These are phyloP conservation scores for Osmerus mordax DNA, from an alignment of 2,113 vertebrate species.

Conservation along the genomic window DNA sequence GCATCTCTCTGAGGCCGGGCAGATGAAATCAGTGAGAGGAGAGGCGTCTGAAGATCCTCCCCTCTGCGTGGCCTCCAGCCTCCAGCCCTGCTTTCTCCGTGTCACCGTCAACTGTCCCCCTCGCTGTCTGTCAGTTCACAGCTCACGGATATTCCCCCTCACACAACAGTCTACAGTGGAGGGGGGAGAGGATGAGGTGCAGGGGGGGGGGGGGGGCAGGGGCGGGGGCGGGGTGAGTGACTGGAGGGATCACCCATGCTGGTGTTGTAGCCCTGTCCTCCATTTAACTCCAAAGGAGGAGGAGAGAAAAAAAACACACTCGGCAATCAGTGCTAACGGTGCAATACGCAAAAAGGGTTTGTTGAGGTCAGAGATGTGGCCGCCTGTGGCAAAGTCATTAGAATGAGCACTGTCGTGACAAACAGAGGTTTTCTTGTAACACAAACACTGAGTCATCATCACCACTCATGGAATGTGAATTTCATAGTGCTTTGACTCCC, in stretches of 20 bases:
- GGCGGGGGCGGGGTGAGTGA: neutral
- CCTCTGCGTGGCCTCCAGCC: neutral
- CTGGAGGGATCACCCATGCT: no score
- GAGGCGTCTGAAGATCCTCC: slow-evolving; percentile 4
- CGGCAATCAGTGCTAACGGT: slow-evolving; percentile 11
- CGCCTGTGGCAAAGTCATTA: neutral
- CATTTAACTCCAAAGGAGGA: slow-evolving; percentile 10
- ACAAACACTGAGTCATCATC: slow-evolving; percentile 27
- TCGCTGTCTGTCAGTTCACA: neutral
- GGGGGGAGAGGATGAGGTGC: neutral
- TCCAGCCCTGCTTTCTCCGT: slow-evolving; percentile 4
- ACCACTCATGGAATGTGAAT: neutral
- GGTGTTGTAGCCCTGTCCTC: neutral
- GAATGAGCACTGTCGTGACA: slow-evolving; percentile 4
- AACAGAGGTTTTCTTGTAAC: slow-evolving; percentile 7
- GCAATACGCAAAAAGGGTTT: neutral
- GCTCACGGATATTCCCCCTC: no score
- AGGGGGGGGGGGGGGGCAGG: neutral
- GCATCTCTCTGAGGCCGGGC: neutral
- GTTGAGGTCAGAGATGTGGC: slow-evolving; percentile 12
- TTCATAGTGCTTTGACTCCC: slow-evolving; percentile 14
- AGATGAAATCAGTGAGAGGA: neutral
- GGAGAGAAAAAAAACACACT: neutral
- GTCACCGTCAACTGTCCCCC: slow-evolving; percentile 4
- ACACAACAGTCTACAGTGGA: neutral